Base-by-base conservation (phyloP, 2,888 invertebrate species). In the Campoplex nolae region DNA sequence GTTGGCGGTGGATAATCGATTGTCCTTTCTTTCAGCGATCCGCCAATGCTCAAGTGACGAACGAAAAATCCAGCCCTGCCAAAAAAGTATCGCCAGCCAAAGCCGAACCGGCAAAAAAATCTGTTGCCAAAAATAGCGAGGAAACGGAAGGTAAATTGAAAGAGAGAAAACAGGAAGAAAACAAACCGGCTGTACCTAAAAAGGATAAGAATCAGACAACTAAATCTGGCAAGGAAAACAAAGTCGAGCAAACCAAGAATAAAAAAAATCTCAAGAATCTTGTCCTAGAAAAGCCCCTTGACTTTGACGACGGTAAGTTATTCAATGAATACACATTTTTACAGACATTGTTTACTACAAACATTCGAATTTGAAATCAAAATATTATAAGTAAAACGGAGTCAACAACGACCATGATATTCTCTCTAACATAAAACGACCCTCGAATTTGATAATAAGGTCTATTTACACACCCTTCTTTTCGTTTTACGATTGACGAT, bases 261-360 rank as follows among this genome's bases (percentile, higher is more conserved):
- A 96, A 95, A 89, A 97, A 96, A 93, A 96, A 96, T 91, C 93
- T 94, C 68, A 96, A 96, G 93, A 95, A 95, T 89, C 93, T 93
- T 86, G 95, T 95, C 76, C 94, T 95, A 87, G 96, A 97, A 90
- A 97, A 97, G 92, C 97, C 97, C 13, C 95, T 96, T 67, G 97
- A 97, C 91, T 97, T 96, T 94, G 97, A 97, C 94, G 97, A 97
- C 90, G 97, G 96, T 95, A 91, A 84, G 87, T 84, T 32, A 38
- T 62, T 35, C 28, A 54, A 13, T 58, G 32, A 42, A 48, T 1
- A 16, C 23, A 54, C 67, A 71, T 82, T 62, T 56, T 32, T 1
- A 9, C 16, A 32, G 28, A 2, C 9, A 1, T 0, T 45, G 13
- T 42, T 45, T 11, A 28, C 11, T 11, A 28, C 11, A 48, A 48